phyloP scores from a whole-genome alignment of 2,113 vertebrate species.

The Brachyhypopomus occidentalis region DNA sequence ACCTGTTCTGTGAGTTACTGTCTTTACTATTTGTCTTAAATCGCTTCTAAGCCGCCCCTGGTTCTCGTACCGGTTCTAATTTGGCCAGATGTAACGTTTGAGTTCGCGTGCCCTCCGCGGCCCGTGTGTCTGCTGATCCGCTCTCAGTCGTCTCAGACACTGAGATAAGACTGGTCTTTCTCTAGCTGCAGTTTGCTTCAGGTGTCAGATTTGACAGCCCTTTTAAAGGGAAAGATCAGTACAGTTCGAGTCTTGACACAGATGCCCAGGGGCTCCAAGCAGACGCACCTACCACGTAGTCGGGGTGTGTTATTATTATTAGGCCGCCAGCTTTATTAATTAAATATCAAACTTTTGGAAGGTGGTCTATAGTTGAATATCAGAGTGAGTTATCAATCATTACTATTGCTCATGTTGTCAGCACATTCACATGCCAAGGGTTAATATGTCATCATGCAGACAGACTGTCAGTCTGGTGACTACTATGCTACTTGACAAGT shows the following conservation, averaged over 20 bases:
- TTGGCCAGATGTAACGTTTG: not conserved
- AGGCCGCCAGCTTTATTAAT: too few species aligned
- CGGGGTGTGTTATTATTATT: too few species aligned
- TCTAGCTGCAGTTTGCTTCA: constrained; percentile 7
- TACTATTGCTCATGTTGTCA: too few species aligned
- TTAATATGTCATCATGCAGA: too few species aligned
- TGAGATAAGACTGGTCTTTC: constrained; percentile 33
- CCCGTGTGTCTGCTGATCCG: not conserved
- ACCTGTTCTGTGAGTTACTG: too few species aligned
- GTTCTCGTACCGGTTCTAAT: not conserved
- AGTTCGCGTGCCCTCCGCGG: not conserved
- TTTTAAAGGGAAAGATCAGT: constrained; percentile 7
- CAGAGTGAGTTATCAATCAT: too few species aligned
- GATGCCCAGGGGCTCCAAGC: not conserved
- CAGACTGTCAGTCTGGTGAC: too few species aligned
- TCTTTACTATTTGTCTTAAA: not conserved
- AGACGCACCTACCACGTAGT: too few species aligned
- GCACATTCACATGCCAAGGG: too few species aligned
- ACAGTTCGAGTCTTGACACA: not conserved
- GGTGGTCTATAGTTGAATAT: too few species aligned
- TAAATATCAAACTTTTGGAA: too few species aligned
- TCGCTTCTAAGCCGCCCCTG: not conserved
- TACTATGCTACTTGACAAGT: too few species aligned
- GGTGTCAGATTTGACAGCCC: not conserved
- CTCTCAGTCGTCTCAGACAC: constrained; percentile 31